Evolutionary conservation across 2,797 vertebrate genomes (phyloP).

Genomic region (Myotis findleyi): DNA sequence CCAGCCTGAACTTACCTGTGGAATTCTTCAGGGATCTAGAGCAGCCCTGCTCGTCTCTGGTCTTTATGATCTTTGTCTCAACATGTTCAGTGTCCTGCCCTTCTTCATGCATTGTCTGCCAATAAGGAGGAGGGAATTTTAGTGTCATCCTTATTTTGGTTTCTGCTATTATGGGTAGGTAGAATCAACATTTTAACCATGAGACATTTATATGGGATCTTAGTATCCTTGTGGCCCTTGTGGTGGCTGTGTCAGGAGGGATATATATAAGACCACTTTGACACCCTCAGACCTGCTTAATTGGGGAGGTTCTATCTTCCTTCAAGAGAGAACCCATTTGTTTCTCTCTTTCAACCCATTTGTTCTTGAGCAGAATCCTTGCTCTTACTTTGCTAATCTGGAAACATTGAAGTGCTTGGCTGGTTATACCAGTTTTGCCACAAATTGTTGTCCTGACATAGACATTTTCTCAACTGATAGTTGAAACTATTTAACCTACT

Average conservation of each 20-base stretch:
- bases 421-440: constrained; percentile 80
- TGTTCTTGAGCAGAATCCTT: constrained; percentile 45
- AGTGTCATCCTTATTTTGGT: not conserved
- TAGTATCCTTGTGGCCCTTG: not conserved
- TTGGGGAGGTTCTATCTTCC: not conserved
- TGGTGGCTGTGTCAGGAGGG: not conserved
- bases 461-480: constrained; percentile 81
- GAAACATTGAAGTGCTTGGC: constrained; percentile 53
- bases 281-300: not conserved
- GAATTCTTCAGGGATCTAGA: not conserved
- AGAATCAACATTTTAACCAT: not conserved
- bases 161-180: constrained; percentile 9
- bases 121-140: not conserved
- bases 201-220: not conserved
- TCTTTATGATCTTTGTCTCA: not conserved
- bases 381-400: constrained; percentile 58
- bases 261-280: not conserved
- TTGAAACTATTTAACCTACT: constrained; percentile 77
- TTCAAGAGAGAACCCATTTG: too few relatives aligned
- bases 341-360: constrained; percentile 29
- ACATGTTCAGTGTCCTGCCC: not conserved
- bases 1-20: not conserved
- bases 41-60: not conserved
- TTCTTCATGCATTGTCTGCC: not conserved
- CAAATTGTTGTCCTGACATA: constrained; percentile 79